Base-by-base conservation (phyloP, 2,888 invertebrate genomes). In the Aromia moschata region DNA sequence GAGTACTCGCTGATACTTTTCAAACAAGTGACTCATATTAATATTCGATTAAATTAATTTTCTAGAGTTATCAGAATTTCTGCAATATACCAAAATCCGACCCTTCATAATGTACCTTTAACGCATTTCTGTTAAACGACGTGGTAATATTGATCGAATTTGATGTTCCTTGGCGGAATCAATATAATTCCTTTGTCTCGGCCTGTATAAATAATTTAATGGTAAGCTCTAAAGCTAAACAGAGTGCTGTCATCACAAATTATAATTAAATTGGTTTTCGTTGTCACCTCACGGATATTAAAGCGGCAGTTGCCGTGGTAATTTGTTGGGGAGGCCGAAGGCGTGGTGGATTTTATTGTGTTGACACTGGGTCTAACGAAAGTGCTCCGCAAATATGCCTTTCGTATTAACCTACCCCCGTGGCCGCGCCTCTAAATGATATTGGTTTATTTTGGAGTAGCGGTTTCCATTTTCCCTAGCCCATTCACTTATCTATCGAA, bases 301-400 rank as follows among this genome's bases (percentile, higher is more conserved):
- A 60, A 54, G 58, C 40, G 40, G 40, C 58, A 58, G 65, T 60
- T 54, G 56, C 60, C 44, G 58, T 62, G 61, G 68, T 65, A 68
- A 68, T 68, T 64, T 60, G 66, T 63, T 38, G 57, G 59, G 52
- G 66, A 49, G 58, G 60, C 70, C 59, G 59, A 69, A 65, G 73
- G 73, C 73, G 72, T 71, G 70, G 74, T 73, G 65, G 69, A 63
- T 73, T 75, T 77, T 77, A 76, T 76, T 76, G 72, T 77, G 76
- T 77, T 77, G 76, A 77, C 74, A 71, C 64, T 72, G 72, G 72
- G 71, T 71, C 74, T 74, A 74, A 75, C 77, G 73, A 75, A 77
- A 78, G 78, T 76, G 77, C 77, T 77, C 70, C 61, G 77, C 76
- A 78, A 78, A 78, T 78, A 78, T 77, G 76, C 74, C 71, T 72